Percentiles rank a stretch among this genome's conserved stretches.
phyloP scores from a whole-genome alignment of 2,113 vertebrate species.

The Periophthalmodon schlosseri region DNA sequence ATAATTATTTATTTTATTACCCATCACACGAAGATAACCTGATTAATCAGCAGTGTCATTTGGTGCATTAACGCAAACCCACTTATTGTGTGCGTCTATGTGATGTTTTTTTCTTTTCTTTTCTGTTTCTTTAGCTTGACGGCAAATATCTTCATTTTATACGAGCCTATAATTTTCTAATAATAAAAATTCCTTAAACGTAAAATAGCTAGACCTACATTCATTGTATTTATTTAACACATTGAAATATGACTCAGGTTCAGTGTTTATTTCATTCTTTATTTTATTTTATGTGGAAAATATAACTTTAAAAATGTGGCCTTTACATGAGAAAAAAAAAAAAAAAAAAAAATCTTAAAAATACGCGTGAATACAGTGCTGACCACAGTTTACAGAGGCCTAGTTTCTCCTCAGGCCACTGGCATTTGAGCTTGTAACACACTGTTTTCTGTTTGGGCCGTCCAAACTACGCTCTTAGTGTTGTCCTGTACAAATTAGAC shows the following conservation, averaged over 20 bases:
- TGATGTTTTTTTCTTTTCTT: not conserved
- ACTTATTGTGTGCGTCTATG: not conserved
- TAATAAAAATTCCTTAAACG: not conserved
- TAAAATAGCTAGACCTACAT: too few species aligned
- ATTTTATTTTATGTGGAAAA: constrained; percentile 66
- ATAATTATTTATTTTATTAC: not conserved
- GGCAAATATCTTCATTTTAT: not conserved
- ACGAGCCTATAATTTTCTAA: not conserved
- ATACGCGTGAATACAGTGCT: constrained; percentile 47
- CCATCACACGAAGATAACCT: not conserved
- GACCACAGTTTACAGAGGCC: constrained; percentile 6
- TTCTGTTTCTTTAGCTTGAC: not conserved
- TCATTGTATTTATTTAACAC: not conserved
- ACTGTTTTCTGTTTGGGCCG: constrained; percentile 15
- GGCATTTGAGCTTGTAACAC: constrained; percentile 8
- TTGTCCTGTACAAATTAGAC: constrained; percentile 76
- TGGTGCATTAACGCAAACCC: not conserved
- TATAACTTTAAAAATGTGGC: constrained; percentile 63
- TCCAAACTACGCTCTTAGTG: constrained; percentile 61
- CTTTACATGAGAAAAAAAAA: constrained; percentile 65
- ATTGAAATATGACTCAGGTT: not conserved
- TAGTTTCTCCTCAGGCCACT: not conserved
- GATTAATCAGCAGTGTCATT: not conserved
- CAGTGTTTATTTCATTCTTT: constrained; percentile 49
- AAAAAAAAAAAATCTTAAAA: constrained; percentile 46